Conservation (phyloP, 2,797 vertebrate genomes). For the Anas acuta region DNA sequence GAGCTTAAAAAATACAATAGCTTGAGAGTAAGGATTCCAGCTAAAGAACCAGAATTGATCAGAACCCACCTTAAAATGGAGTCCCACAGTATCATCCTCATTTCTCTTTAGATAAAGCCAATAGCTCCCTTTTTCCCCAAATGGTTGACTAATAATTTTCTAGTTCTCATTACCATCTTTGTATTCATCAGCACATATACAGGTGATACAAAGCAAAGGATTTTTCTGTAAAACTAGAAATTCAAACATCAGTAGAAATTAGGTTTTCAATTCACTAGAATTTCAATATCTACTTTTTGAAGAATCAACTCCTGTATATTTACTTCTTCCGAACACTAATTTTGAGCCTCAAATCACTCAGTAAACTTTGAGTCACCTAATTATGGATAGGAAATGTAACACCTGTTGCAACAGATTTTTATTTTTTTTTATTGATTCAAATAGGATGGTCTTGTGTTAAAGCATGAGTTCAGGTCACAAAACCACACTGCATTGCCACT, state of each 20-base stretch:
- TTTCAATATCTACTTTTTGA: neutral
- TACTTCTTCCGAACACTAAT: neutral
- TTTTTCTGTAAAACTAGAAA: conserved; percentile 11
- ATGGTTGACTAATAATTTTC: neutral
- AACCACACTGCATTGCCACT: neutral
- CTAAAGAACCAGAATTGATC: neutral
- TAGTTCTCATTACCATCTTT: neutral
- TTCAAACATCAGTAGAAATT: neutral
- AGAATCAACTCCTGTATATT: neutral
- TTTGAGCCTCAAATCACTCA: neutral
- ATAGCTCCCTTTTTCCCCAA: neutral
- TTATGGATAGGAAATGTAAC: neutral
- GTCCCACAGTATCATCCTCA: neutral
- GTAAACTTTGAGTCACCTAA: neutral
- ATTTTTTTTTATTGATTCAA: neutral
- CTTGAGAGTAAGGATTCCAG: neutral
- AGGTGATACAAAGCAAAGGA: neutral
- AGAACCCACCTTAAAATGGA: neutral
- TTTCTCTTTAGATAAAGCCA: neutral
- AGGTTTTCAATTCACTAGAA: neutral
- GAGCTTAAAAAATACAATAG: neutral
- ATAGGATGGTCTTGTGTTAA: neutral
- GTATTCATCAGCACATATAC: neutral
- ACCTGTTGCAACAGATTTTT: neutral
- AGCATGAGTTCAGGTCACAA: neutral